A percentile compares a stretch with the other conserved stretches of the same genome.
Conservation (phyloP, 2,113 vertebrate genomes). For the Dasyprocta punctata region DNA sequence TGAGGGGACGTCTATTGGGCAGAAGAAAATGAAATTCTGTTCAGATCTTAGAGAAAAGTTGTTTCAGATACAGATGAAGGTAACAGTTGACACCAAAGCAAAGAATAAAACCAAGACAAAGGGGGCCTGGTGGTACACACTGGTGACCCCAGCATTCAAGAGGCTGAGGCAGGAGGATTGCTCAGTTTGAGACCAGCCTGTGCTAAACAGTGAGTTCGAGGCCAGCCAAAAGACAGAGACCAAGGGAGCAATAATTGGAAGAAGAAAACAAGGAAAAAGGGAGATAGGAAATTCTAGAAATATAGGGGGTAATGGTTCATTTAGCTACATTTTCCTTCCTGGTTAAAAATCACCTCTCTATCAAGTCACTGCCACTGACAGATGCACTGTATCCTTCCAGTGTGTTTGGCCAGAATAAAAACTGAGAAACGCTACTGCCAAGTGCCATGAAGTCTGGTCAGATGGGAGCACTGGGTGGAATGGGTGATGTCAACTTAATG, state of each 20-base stretch:
- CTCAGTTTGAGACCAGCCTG: neutral
- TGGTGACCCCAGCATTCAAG: neutral
- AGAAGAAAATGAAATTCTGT: neutral
- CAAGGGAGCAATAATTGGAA: neutral
- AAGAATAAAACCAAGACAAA: neutral
- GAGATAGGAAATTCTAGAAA: neutral
- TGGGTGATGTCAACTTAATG: neutral
- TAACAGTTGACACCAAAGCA: neutral
- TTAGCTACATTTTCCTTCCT: neutral
- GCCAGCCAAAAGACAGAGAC: neutral
- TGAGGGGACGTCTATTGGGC: neutral
- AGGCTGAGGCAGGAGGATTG: neutral
- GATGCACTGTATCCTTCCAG: neutral
- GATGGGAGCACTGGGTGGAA: neutral
- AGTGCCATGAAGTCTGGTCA: neutral
- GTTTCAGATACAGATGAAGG: neutral
- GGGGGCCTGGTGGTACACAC: neutral
- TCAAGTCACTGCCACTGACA: neutral
- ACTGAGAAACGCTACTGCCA: neutral
- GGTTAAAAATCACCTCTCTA: slow-evolving; percentile 1
- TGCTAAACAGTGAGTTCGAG: no score
- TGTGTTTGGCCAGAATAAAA: neutral
- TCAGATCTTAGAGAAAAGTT: neutral
- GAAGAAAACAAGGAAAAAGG: neutral
- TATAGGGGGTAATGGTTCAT: neutral